Evolutionary conservation across 64 coral and sea anemone species (phyloP).

Genomic region (Platygyra sinensis): DNA sequence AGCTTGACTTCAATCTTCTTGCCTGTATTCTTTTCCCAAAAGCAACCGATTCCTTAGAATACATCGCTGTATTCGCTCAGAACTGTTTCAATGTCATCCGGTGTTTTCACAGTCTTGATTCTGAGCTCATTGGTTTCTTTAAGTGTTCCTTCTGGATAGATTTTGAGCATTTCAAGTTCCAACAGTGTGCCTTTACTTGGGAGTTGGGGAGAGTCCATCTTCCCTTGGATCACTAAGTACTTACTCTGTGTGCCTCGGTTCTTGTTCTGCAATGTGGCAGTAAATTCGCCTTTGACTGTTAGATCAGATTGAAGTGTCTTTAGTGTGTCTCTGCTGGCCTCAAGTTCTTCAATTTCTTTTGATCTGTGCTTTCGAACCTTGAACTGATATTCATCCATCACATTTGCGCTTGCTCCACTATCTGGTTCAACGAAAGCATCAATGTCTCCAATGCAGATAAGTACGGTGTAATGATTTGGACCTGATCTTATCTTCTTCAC

Average conservation of each 20-base stretch:
- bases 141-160: constrained; percentile 67
- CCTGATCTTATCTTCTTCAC: too few relatives aligned
- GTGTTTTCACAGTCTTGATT: constrained; percentile 29
- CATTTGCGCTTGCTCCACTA: too few relatives aligned
- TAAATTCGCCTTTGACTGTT: too few relatives aligned
- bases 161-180: constrained; percentile 71
- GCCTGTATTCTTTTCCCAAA: constrained; percentile 48
- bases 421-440: too few relatives aligned
- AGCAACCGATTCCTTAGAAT: constrained; percentile 62
- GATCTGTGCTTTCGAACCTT: too few relatives aligned
- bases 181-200: constrained; percentile 62
- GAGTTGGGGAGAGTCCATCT: constrained; percentile 70
- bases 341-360: too few relatives aligned
- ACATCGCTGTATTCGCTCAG: constrained; percentile 20
- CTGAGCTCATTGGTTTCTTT: constrained; percentile 60
- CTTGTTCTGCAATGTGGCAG: too few relatives aligned
- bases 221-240: constrained; percentile 63
- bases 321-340: too few relatives aligned
- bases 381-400: too few relatives aligned
- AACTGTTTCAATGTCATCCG: background rate
- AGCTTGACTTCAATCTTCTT: constrained; percentile 61
- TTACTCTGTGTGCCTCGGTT: constrained; percentile 45
- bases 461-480: too few relatives aligned
- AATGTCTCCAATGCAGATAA: too few relatives aligned
- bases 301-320: too few relatives aligned